Conservation (phyloP, 2,888 invertebrate species). For the Euplexia lucipara region DNA sequence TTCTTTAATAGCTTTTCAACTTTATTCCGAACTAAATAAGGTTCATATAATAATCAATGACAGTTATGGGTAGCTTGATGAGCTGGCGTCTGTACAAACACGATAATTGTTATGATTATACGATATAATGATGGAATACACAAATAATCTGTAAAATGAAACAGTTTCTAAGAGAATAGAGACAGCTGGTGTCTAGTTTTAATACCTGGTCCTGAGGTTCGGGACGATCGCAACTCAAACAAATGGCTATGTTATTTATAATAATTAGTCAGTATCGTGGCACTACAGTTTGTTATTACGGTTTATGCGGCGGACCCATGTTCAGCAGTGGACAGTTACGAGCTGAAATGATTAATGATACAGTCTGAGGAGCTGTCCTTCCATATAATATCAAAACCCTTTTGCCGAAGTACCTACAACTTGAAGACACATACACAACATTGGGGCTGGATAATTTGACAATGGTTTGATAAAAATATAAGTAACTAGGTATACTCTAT, state of each 20-base stretch:
- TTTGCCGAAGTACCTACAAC: not conserved
- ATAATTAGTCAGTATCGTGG: not conserved
- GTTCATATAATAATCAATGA: too few relatives aligned
- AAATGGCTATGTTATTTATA: constrained; percentile 3
- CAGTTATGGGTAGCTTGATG: too few relatives aligned
- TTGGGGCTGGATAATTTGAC: not conserved
- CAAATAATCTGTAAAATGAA: too few relatives aligned
- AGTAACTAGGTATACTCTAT: too few relatives aligned
- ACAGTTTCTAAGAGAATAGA: not conserved
- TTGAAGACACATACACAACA: not conserved
- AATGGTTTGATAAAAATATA: not conserved
- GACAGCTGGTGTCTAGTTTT: not conserved
- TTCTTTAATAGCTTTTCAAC: too few relatives aligned
- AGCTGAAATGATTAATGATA: constrained; percentile 34
- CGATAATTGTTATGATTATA: too few relatives aligned
- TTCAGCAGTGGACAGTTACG: constrained; percentile 19
- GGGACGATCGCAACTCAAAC: not conserved
- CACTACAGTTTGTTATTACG: constrained; percentile 11
- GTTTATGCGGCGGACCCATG: constrained; percentile 20
- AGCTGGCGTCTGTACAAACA: too few relatives aligned
- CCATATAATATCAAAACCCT: constrained; percentile 5
- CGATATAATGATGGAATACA: too few relatives aligned
- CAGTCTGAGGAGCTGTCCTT: not conserved
- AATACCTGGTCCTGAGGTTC: not conserved
- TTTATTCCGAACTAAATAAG: too few relatives aligned